Percentiles rank a stretch among this genome's conserved stretches.
Conservation (phyloP, 2,797 vertebrate genomes). For the Urosaurus nigricauda region DNA sequence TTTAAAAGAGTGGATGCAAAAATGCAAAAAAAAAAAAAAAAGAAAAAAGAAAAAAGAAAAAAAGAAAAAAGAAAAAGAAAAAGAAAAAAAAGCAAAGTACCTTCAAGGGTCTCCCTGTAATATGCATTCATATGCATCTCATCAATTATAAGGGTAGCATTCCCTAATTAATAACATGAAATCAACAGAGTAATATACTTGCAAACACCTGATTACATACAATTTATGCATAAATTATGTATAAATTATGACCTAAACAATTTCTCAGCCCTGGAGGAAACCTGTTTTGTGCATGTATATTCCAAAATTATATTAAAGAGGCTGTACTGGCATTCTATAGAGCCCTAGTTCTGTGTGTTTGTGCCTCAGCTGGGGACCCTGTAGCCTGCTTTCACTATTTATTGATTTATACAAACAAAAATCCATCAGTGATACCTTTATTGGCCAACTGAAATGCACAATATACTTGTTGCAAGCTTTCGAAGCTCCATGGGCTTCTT, state of each 20-base stretch:
- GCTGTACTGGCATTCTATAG: neutral
- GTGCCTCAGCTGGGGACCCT: too few species aligned
- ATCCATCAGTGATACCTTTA: too few species aligned
- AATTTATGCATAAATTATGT: neutral
- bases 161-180: neutral
- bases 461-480: too few species aligned
- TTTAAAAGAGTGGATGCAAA: neutral
- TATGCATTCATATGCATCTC: neutral
- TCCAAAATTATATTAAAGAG: neutral
- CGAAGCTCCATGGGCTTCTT: too few species aligned
- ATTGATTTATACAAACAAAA: too few species aligned
- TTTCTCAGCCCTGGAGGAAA: neutral
- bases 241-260: neutral
- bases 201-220: neutral
- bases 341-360: too few species aligned
- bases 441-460: too few species aligned
- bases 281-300: neutral
- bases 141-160: neutral
- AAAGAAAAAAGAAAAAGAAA: too few species aligned
- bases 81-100: too few species aligned
- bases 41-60: too few species aligned
- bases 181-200: neutral
- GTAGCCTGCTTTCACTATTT: too few species aligned
- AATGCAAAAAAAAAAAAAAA: too few species aligned
- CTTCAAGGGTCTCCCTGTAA: neutral